Evolutionary conservation across 23 tunicate species (phyloP).

Genomic region (Ascidia mentula): DNA sequence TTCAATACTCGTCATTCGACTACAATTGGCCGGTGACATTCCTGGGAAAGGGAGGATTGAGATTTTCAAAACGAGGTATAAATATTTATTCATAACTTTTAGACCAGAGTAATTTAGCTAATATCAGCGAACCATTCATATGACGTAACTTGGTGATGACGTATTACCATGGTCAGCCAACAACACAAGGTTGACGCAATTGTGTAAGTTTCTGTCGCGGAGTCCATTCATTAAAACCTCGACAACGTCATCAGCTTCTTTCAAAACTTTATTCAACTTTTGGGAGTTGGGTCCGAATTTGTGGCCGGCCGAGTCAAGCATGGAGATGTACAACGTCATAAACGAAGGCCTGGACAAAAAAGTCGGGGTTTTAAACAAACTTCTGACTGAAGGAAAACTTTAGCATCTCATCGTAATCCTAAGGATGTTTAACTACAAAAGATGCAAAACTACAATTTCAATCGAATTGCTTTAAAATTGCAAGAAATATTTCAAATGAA

Average conservation of each 20-base stretch:
- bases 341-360: conserved; percentile 41
- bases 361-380: neutral
- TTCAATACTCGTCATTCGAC: conserved; percentile 45
- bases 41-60: no score
- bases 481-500: neutral
- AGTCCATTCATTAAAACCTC: conserved; percentile 66
- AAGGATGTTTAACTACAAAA: no score
- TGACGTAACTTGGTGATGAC: neutral
- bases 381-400: no score
- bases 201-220: conserved; percentile 31
- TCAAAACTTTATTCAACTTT: conserved; percentile 21
- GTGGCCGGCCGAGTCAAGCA: conserved; percentile 61
- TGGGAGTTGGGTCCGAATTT: conserved; percentile 33
- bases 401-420: no score
- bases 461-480: neutral
- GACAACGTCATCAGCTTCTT: conserved; percentile 31
- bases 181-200: conserved; percentile 70
- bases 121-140: neutral
- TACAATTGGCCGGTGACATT: conserved; percentile 69
- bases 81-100: no score
- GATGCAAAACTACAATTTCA: no score
- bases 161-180: conserved; percentile 71
- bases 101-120: no score
- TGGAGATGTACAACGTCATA: conserved; percentile 53
- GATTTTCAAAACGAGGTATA: no score